These are phyloP conservation scores for Peribatodes rhomboidaria DNA, from an alignment of 2,888 invertebrate genomes.

Conservation along the genomic window DNA sequence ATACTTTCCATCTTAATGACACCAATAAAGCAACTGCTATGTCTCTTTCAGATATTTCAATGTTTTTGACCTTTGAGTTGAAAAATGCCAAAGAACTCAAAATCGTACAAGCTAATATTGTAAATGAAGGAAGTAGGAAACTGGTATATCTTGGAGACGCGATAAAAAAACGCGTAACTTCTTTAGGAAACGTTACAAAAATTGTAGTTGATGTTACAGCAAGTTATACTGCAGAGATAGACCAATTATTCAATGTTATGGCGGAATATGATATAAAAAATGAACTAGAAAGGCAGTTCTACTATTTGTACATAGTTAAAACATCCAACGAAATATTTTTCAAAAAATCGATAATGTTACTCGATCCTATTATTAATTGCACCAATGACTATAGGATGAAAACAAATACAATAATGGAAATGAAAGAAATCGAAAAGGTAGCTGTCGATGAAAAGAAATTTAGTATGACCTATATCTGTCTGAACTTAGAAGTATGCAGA, in stretches of 20 bases:
- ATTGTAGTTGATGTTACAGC: not conserved
- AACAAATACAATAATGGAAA: not conserved
- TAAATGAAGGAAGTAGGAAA: not conserved
- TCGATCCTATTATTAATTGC: not conserved
- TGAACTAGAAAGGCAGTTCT: slow-evolving; percentile 13
- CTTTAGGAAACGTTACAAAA: not conserved
- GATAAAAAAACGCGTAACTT: not conserved
- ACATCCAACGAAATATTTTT: slow-evolving; percentile 7
- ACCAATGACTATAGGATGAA: not conserved
- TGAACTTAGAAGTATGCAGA: slow-evolving; percentile 52
- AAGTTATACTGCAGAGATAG: not conserved
- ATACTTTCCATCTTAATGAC: not conserved
- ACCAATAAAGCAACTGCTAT: not conserved
- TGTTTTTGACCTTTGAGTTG: not conserved
- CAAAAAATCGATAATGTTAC: not conserved
- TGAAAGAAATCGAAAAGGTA: not conserved
- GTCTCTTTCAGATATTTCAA: not conserved
- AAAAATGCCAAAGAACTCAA: not conserved
- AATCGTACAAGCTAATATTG: not conserved
- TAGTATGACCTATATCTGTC: slow-evolving; percentile 55
- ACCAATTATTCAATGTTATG: slow-evolving; percentile 5
- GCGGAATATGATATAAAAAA: not conserved
- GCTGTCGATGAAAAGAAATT: slow-evolving; percentile 46
- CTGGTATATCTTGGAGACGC: slow-evolving; percentile 1
- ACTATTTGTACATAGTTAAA: slow-evolving; percentile 17